These are phyloP conservation scores for Babyrousa celebensis DNA, from an alignment of 2,797 vertebrate genomes.

Conservation along the genomic window DNA sequence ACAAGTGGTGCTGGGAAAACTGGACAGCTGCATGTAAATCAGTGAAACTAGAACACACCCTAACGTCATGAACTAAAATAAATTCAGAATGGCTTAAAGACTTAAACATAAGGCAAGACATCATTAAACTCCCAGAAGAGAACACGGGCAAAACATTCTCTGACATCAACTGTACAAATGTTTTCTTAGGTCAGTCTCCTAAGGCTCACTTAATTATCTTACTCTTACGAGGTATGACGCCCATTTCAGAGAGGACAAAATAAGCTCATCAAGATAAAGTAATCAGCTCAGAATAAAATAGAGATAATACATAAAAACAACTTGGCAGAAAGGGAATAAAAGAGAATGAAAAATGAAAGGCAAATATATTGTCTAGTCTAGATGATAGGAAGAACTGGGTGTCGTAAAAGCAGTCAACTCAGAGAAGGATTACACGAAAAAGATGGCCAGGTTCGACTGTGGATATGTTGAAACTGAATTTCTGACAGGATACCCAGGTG, in stretches of 20 bases:
- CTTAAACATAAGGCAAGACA: too few relatives aligned
- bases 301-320: neutral
- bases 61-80: too few relatives aligned
- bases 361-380: neutral
- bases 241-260: conserved; percentile 41
- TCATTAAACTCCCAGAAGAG: too few relatives aligned
- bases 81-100: too few relatives aligned
- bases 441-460: neutral
- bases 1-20: too few relatives aligned
- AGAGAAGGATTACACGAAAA: neutral
- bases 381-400: neutral
- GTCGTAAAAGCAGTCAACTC: neutral
- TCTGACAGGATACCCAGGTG: neutral
- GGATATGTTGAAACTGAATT: neutral
- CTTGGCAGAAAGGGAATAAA: neutral
- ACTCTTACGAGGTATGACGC: neutral
- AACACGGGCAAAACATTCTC: too few relatives aligned
- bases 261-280: neutral
- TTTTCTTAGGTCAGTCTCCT: too few relatives aligned
- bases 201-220: neutral
- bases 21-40: too few relatives aligned
- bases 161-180: too few relatives aligned
- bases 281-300: conserved; percentile 11
- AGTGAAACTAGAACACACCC: too few relatives aligned
- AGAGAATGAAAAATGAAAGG: neutral